A percentile compares a stretch with the other conserved stretches of the same genome.
These are phyloP conservation scores for Actenoides lindsayi DNA, from an alignment of 2,113 vertebrate genomes.

Conservation along the genomic window DNA sequence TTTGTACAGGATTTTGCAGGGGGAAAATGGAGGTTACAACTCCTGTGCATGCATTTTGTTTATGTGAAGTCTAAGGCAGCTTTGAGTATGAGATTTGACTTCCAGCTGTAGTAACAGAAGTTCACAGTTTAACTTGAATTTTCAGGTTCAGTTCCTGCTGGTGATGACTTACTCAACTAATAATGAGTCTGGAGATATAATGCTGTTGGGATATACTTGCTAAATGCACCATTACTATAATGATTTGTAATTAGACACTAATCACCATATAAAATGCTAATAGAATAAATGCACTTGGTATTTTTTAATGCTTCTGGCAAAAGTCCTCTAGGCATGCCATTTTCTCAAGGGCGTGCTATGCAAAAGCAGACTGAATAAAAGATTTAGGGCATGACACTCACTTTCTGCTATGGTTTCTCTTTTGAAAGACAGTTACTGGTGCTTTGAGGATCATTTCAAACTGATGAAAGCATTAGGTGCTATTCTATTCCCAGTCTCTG, in stretches of 20 bases:
- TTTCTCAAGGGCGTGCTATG: neutral
- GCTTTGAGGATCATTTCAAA: neutral
- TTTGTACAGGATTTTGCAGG: neutral
- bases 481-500: neutral
- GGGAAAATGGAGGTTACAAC: neutral
- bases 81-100: neutral
- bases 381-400: neutral
- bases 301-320: neutral
- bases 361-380: neutral
- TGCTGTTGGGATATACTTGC: neutral
- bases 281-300: constrained; percentile 4
- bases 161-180: neutral
- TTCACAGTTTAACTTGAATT: neutral
- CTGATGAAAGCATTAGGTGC: neutral
- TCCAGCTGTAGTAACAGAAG: neutral
- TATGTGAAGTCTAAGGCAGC: neutral
- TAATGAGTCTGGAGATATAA: neutral
- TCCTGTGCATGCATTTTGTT: neutral
- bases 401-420: neutral
- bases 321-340: neutral
- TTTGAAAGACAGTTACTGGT: neutral
- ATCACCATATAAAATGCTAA: constrained; percentile 16
- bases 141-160: neutral
- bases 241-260: constrained; percentile 32
- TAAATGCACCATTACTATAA: constrained; percentile 13